Base-by-base conservation (phyloP, 2,797 vertebrate genomes). In the Gephyroberyx darwinii region DNA sequence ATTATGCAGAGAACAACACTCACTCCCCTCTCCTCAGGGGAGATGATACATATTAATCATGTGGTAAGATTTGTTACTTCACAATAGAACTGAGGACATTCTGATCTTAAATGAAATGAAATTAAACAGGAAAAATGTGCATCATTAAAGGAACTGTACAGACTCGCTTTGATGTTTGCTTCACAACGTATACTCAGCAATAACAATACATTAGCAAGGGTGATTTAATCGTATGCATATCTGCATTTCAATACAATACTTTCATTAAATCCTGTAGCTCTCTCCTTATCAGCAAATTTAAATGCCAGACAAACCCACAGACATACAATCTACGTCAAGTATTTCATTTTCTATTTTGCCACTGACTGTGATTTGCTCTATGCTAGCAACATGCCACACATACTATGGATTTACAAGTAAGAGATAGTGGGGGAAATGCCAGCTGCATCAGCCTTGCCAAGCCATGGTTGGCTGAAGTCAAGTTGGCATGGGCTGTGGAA, bases 401-500 rank as follows among this genome's bases (percentile, higher is more conserved):
- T 83, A 78, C 72, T 87, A 83, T 79, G 78, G 78, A 88, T 88
- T 88, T 83, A 84, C 82, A 89, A 90, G 85, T 91, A 88, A 86
- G 82, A 91, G 90, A 93, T 86, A 87, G 88, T 75, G 77, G 82
- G 83, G 88, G 84, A 86, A 92, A 86, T 92, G 93, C 91, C 92
- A 93, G 88, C 89, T 91, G 86, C 88, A 82, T 87, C 82, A 72
- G 77, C 74, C 84, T 71, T 90, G 90, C 92, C 92, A 91, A 92
- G 87, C 90, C 86, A 83, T 69, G 89, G 90, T 90, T 91, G 88
- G 92, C 91, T 87, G 89, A 86, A 91, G 87, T 89, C 78, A 83
- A 90, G 92, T 90, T 94, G 93, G 93, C 93, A 93, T 86, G 65
- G 77, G 85, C 87, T 85, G 90, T 88, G 91, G 92, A 95, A 94